Percentiles rank a stretch among this genome's conserved stretches.
These are phyloP conservation scores for Kryphioiulus occultus DNA, from an alignment of 2,888 invertebrate species.

Conservation along the genomic window DNA sequence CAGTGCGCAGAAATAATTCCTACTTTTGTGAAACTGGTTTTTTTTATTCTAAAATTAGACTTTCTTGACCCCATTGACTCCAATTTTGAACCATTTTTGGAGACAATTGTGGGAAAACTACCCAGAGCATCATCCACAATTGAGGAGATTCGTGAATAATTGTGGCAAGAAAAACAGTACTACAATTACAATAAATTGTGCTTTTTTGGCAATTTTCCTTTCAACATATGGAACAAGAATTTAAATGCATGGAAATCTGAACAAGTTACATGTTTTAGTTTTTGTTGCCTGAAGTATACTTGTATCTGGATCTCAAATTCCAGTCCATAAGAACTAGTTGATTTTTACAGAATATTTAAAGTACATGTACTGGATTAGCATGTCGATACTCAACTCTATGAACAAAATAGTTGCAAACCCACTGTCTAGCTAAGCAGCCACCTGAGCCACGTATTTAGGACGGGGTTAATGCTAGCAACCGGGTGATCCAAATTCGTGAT, in stretches of 20 bases:
- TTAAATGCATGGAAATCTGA: background rate
- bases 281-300: background rate
- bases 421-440: background rate
- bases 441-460: background rate
- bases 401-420: background rate
- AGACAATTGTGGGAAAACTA: too few species aligned
- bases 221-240: too few species aligned
- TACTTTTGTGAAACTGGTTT: too few species aligned
- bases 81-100: too few species aligned
- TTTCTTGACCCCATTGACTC: too few species aligned
- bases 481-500: constrained; percentile 13
- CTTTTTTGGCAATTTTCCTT: too few species aligned
- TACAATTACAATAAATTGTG: too few species aligned
- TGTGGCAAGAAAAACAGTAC: too few species aligned
- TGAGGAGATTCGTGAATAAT: too few species aligned
- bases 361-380: background rate
- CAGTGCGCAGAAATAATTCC: too few species aligned
- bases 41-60: too few species aligned
- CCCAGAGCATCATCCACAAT: too few species aligned
- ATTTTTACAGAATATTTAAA: background rate
- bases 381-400: background rate
- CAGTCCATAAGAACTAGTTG: background rate
- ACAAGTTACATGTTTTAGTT: background rate
- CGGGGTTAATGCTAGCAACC: constrained; percentile 37
- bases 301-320: background rate